These are phyloP conservation scores for Aphodius sticticus DNA, from an alignment of 2,888 invertebrate species.

Conservation along the genomic window DNA sequence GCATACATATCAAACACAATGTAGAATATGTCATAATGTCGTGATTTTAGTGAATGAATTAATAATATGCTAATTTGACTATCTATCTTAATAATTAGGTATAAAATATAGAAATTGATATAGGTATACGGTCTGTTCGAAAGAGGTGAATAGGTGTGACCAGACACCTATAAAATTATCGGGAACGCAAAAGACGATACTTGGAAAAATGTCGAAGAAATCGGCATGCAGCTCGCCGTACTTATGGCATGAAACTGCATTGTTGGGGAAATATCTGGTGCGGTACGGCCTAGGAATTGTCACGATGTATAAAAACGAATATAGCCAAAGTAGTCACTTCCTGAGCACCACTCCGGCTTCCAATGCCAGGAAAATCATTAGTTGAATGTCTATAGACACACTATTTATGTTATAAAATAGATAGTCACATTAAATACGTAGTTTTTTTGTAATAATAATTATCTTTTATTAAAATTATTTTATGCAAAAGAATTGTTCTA, in stretches of 20 bases:
- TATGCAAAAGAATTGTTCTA: too few relatives aligned
- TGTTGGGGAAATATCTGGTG: slow-evolving; percentile 28
- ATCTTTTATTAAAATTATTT: too few relatives aligned
- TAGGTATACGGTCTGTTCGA: neutral
- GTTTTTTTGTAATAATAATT: too few relatives aligned
- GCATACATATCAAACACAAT: too few relatives aligned
- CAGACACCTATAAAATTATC: slow-evolving; percentile 29
- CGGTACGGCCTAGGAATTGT: neutral
- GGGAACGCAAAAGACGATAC: slow-evolving; percentile 36
- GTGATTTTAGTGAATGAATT: too few relatives aligned
- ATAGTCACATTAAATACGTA: too few relatives aligned
- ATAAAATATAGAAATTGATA: neutral
- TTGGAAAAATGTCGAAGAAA: slow-evolving; percentile 26
- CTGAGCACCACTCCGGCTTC: neutral
- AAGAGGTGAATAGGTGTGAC: neutral
- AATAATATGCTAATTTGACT: too few relatives aligned
- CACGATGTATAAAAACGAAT: neutral
- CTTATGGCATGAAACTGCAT: slow-evolving; percentile 35
- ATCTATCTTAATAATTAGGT: too few relatives aligned
- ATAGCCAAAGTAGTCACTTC: neutral
- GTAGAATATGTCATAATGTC: too few relatives aligned
- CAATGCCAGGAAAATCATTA: neutral
- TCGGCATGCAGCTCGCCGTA: neutral
- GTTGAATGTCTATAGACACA: neutral
- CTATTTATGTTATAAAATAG: neutral